phyloP scores from a whole-genome alignment of 2,888 invertebrate species.

The Pycnomerus fuliginosus region DNA sequence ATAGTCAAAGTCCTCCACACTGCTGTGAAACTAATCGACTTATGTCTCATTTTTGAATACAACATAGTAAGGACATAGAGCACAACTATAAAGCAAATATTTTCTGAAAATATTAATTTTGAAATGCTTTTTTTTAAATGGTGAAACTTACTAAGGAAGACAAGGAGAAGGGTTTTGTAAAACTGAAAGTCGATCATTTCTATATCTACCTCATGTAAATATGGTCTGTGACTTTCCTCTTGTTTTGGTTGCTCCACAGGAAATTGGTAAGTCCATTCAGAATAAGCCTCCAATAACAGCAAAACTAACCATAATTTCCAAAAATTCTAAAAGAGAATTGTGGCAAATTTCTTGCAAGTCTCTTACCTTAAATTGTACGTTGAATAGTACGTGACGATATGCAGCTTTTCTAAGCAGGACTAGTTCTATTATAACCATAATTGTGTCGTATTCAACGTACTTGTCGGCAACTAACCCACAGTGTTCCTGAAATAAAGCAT shows the following conservation, averaged over 20 bases:
- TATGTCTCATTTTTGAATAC: conserved; percentile 18
- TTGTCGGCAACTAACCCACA: conserved; percentile 81
- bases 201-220: conserved; percentile 34
- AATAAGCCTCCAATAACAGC: conserved; percentile 78
- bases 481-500: conserved; percentile 58
- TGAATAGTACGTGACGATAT: conserved; percentile 82
- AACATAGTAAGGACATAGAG: conserved; percentile 37
- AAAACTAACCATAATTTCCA: conserved; percentile 77
- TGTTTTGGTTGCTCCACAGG: conserved; percentile 19
- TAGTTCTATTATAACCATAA: conserved; percentile 82
- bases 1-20: conserved; percentile 62
- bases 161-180: conserved; percentile 40
- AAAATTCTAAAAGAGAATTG: conserved; percentile 40
- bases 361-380: conserved; percentile 73
- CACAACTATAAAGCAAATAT: conserved; percentile 36
- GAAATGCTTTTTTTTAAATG: background rate
- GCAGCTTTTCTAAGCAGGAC: conserved; percentile 78
- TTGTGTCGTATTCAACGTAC: conserved; percentile 89
- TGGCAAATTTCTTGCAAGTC: background rate
- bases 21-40: conserved; percentile 35
- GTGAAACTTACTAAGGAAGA: conserved; percentile 35
- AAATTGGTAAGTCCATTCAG: conserved; percentile 59
- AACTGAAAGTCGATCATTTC: conserved; percentile 44
- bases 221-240: conserved; percentile 29
- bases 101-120: conserved; percentile 39